Evolutionary conservation across 2,888 invertebrate genomes (phyloP), one percentile per base, ranked within the genome.

Genomic region (Apantesis nais): DNA sequence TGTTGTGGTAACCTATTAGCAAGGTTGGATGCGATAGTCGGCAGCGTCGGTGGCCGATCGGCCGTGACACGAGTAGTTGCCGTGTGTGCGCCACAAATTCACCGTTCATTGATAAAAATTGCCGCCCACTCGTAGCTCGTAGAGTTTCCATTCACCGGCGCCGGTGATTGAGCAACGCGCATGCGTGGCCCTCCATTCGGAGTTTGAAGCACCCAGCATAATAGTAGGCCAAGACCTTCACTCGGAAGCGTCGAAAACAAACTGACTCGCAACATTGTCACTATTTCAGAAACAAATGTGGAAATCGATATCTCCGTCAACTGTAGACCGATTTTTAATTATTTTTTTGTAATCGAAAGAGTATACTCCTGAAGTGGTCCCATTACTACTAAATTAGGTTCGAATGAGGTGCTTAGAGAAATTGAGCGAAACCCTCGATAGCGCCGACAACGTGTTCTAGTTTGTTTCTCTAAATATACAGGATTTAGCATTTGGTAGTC

Each of bases 101-200:
- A 92, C 92, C 88, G 93, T 93, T 92, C 95, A 95, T 95, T 94
- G 93, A 95, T 95, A 93, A 94, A 94, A 93, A 93, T 89, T 83
- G 80, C 88, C 92, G 87, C 95, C 93, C 92, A 93, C 94, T 83
- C 90, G 80, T 78, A 83, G 77, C 80, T 79, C 83, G 81, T n/a
- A n/a, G 87, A 87, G 89, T 83, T 85, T 92, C 93, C 94, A 93
- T 93, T 93, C 93, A 93, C 93, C 89, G 92, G 93, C 92, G 93
- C 92, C 92, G 82, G 63, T 77, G 83, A 81, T 94, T 94, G 93
- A 90, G 90, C 94, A 94, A 94, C 83, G 86, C 87, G 85, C 89
- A 85, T 89, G 90, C 88, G 88, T 85, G 85, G 84, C 86, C 84
- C 85, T 85, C 79, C 82, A 80, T 70, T 69, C 72, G 55, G 48